These are phyloP conservation scores for Palythoa grandiflora DNA, from an alignment of 92 coral and sea anemone species.

Conservation along the genomic window DNA sequence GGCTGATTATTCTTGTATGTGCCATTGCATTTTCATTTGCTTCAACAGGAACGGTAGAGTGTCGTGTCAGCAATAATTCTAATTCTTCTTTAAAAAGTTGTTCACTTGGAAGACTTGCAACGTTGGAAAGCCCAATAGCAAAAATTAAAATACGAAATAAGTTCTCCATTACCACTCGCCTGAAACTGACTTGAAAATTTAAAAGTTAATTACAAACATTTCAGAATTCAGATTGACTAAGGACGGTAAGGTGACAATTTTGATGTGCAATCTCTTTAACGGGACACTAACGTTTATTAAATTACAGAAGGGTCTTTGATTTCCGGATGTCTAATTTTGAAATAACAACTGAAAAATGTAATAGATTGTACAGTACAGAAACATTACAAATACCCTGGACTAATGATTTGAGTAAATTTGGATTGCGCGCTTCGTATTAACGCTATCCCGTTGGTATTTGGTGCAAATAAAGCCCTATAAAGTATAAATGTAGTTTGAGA, in stretches of 20 bases:
- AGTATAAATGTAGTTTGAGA: too few species aligned
- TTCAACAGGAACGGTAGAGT: constrained; percentile 22
- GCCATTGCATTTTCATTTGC: constrained; percentile 25
- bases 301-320: not conserved
- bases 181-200: not conserved
- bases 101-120: constrained; percentile 25
- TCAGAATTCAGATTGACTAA: too few species aligned
- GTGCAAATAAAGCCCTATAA: too few species aligned
- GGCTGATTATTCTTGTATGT: not conserved
- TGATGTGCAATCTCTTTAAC: not conserved
- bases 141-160: constrained; percentile 5
- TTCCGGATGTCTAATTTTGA: too few species aligned
- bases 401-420: too few species aligned
- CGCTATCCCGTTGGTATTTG: too few species aligned
- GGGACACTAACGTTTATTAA: not conserved
- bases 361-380: not conserved
- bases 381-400: not conserved
- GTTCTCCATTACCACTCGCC: not conserved
- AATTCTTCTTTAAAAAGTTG: constrained; percentile 2
- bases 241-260: too few species aligned
- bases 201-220: too few species aligned
- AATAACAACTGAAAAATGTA: not conserved
- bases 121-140: not conserved
- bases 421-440: too few species aligned
- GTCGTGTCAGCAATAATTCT: constrained; percentile 8